Evolutionary conservation across 1,140 invertebrate species (phyloP).

Genomic region (Leptoteleia sp.): DNA sequence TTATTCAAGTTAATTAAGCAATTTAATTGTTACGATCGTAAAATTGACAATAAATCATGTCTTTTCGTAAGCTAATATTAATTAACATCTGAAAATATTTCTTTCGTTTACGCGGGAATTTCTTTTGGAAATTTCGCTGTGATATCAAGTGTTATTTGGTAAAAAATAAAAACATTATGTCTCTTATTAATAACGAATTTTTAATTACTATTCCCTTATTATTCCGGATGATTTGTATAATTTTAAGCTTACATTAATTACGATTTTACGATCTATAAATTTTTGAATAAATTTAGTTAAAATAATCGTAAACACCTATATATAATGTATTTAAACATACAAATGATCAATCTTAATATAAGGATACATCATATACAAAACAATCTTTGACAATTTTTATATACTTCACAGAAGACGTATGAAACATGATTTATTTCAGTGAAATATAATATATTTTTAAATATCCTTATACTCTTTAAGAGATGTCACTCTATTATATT

Average conservation of each 20-base stretch:
- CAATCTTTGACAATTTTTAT: slow-evolving; percentile 34
- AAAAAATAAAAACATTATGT: not conserved
- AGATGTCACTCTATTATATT: too few relatives aligned
- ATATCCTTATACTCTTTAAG: too few relatives aligned
- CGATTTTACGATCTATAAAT: slow-evolving; percentile 3
- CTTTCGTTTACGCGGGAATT: too few relatives aligned
- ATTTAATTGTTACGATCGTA: too few relatives aligned
- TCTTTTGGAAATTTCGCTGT: not conserved
- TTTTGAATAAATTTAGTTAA: not conserved
- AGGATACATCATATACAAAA: slow-evolving; percentile 24
- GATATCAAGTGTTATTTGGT: slow-evolving; percentile 17
- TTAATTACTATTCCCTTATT: not conserved
- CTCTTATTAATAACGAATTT: too few relatives aligned
- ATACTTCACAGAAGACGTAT: slow-evolving; percentile 30
- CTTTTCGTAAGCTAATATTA: too few relatives aligned
- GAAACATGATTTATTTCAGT: slow-evolving; percentile 4
- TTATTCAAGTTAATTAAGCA: too few relatives aligned
- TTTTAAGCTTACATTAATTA: too few relatives aligned
- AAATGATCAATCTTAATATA: slow-evolving; percentile 13
- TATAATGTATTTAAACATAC: slow-evolving; percentile 5
- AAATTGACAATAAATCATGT: too few relatives aligned
- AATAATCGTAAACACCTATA: slow-evolving; percentile 17
- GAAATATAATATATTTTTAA: slow-evolving; percentile 22
- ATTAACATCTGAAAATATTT: too few relatives aligned
- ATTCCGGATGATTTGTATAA: not conserved